Percentiles rank a stretch among this genome's conserved stretches.
Evolutionary conservation across 1,140 invertebrate species (phyloP).

Genomic region (Neodiprion lecontei): DNA sequence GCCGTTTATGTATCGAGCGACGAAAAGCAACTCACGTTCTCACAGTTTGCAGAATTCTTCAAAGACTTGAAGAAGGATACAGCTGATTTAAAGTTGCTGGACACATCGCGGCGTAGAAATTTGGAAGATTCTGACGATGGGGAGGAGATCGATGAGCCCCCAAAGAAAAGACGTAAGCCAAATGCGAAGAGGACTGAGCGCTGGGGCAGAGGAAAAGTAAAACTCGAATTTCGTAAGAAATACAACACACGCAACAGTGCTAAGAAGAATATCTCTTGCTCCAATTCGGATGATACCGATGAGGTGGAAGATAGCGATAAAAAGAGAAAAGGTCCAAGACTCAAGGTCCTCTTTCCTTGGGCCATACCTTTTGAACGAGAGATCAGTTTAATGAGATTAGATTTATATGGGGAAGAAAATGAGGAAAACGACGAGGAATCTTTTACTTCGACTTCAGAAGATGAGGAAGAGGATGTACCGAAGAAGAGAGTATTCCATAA

Average conservation of each 20-base stretch:
- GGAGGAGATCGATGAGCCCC: slow-evolving; percentile 28
- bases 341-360: slow-evolving; percentile 45
- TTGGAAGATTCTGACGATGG: slow-evolving; percentile 19
- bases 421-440: slow-evolving; percentile 33
- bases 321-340: slow-evolving; percentile 19
- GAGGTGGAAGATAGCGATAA: slow-evolving; percentile 11
- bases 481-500: slow-evolving; percentile 18
- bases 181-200: background rate
- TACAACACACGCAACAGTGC: slow-evolving; percentile 43
- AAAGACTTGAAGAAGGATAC: slow-evolving; percentile 36
- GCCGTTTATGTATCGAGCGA: too few relatives aligned
- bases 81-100: slow-evolving; percentile 21
- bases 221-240: slow-evolving; percentile 22
- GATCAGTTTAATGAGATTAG: background rate
- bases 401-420: slow-evolving; percentile 12
- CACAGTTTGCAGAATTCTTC: slow-evolving; percentile 41
- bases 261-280: background rate
- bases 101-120: background rate
- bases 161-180: slow-evolving; percentile 25
- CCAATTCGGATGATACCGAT: background rate
- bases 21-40: background rate
- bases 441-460: background rate
- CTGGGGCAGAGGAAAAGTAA: background rate
- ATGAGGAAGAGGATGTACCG: slow-evolving; percentile 15
- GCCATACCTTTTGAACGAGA: slow-evolving; percentile 39